A percentile compares a stretch with the other conserved stretches of the same genome.
Conservation (phyloP, 2,888 invertebrate species). For the Aleiodes leptofemur region DNA sequence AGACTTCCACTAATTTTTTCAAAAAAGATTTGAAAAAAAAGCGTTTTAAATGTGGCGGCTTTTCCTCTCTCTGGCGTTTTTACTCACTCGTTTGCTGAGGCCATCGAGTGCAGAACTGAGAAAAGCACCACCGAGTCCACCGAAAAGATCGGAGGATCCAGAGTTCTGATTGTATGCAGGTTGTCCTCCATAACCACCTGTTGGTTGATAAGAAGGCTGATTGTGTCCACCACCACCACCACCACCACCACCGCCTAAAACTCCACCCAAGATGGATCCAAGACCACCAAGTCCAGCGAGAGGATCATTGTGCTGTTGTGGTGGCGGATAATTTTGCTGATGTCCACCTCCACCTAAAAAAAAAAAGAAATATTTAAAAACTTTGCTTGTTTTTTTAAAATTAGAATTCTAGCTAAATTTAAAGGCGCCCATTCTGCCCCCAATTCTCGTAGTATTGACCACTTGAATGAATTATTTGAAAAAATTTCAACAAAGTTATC, state of each 20-base stretch:
- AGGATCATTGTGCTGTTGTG: slow-evolving; percentile 59
- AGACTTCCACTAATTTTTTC: too few relatives aligned
- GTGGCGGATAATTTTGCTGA: slow-evolving; percentile 55
- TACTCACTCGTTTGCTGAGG: slow-evolving; percentile 68
- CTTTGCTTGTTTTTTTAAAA: too few relatives aligned
- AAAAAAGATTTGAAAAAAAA: too few relatives aligned
- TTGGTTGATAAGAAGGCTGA: slow-evolving; percentile 53
- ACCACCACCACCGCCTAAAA: slow-evolving; percentile 68
- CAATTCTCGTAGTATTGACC: too few relatives aligned
- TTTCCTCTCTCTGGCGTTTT: slow-evolving; percentile 39
- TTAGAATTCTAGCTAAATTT: too few relatives aligned
- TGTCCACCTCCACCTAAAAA: slow-evolving; percentile 56
- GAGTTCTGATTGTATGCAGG: slow-evolving; percentile 53
- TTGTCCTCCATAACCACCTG: slow-evolving; percentile 57
- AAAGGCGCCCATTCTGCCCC: too few relatives aligned
- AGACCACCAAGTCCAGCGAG: slow-evolving; percentile 64
- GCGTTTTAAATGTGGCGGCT: background rate
- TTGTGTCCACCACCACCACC: slow-evolving; percentile 66
- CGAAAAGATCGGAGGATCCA: slow-evolving; percentile 63
- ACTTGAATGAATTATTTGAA: too few relatives aligned
- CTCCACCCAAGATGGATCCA: slow-evolving; percentile 69
- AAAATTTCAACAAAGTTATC: too few relatives aligned
- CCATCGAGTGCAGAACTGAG: slow-evolving; percentile 70
- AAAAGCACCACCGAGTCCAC: slow-evolving; percentile 67
- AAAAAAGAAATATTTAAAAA: too few relatives aligned